Evolutionary conservation across 2,888 invertebrate species (phyloP), one percentile per base, ranked within the genome.

Genomic region (Coenonympha glycerion): DNA sequence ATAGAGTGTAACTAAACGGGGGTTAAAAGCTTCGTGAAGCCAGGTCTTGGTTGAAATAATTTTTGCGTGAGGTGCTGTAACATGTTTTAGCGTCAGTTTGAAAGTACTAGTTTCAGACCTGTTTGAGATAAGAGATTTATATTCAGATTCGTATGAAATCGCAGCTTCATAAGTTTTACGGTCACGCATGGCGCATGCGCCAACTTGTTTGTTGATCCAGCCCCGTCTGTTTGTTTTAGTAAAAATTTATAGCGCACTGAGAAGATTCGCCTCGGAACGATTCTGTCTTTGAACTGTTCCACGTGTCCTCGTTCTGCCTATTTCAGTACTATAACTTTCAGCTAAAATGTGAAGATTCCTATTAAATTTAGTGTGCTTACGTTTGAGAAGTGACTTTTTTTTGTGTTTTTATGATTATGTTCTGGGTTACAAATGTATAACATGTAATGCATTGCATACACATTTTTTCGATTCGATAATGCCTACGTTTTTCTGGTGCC

Each of bases 231-330:
- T 81, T 81, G 76, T 77, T 79, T 79, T 77, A 75, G 68, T 75
- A 79, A 79, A 79, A 81, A 79, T 73, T 74, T 78, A 78, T 75
- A 68, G 73, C 73, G 69, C 67, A 75, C 69, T 68, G 69, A 65
- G 61, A 68, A 73, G 73, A 74, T 73, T 71, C 66, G 62, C 67
- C 64, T 65, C 64, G 64, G 61, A 64, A 59, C 57, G 61, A 49
- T 58, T 66, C 63, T 63, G 64, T 67, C 76, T 80, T 79, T 81
- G 79, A 80, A 76, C 74, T 67, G 52, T 37, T 45, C 48, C 51
- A 47, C 49, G 51, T 54, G 55, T 50, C 49, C 42, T 54, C 47
- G 50, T 57, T 55, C 52, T 56, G 55, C 49, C 28, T 53, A 56
- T 52, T 55, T 48, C 46, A 54, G 51, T 44, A 22, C 36, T 47